A percentile compares a stretch with the other conserved stretches of the same genome.
These are phyloP conservation scores for Andrena praecox DNA, from an alignment of 2,888 invertebrate genomes.

Conservation along the genomic window DNA sequence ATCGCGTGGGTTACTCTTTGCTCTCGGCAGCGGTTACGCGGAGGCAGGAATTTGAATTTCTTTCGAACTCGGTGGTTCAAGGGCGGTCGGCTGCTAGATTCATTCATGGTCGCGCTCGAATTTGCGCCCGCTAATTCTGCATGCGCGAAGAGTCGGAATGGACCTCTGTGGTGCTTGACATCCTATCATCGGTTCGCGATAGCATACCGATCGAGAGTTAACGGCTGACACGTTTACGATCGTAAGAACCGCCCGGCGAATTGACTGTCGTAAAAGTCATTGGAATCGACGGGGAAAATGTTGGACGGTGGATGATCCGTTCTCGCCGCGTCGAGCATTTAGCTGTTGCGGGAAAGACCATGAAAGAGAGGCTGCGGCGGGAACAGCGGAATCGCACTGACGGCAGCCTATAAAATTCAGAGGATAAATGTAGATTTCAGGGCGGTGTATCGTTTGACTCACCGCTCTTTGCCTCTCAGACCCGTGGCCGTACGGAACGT, in stretches of 20 bases:
- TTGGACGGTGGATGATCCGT: slow-evolving; percentile 72
- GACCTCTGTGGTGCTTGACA: background rate
- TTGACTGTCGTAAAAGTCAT: slow-evolving; percentile 81
- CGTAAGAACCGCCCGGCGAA: slow-evolving; percentile 71
- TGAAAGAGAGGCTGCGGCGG: slow-evolving; percentile 62
- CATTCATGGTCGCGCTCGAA: background rate
- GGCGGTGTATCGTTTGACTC: slow-evolving; percentile 80
- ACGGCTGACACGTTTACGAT: slow-evolving; percentile 76
- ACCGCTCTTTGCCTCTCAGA: slow-evolving; percentile 66
- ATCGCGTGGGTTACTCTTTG: background rate
- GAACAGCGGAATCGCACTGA: slow-evolving; percentile 56
- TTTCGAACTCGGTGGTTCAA: background rate
- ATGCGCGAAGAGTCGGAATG: background rate
- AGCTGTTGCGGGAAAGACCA: slow-evolving; percentile 80
- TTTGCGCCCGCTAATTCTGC: background rate
- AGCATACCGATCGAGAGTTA: slow-evolving; percentile 58
- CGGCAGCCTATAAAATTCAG: slow-evolving; percentile 80
- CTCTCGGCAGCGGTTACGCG: background rate
- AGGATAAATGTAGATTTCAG: slow-evolving; percentile 81
- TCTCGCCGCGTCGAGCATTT: slow-evolving; percentile 75
- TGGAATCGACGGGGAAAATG: slow-evolving; percentile 81
- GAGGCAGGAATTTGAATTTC: background rate
- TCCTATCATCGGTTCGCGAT: slow-evolving; percentile 32
- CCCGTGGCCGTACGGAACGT: slow-evolving; percentile 65
- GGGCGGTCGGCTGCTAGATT: background rate